Evolutionary conservation across 2,797 vertebrate genomes (phyloP).

Genomic region (Nyctibius grandis): DNA sequence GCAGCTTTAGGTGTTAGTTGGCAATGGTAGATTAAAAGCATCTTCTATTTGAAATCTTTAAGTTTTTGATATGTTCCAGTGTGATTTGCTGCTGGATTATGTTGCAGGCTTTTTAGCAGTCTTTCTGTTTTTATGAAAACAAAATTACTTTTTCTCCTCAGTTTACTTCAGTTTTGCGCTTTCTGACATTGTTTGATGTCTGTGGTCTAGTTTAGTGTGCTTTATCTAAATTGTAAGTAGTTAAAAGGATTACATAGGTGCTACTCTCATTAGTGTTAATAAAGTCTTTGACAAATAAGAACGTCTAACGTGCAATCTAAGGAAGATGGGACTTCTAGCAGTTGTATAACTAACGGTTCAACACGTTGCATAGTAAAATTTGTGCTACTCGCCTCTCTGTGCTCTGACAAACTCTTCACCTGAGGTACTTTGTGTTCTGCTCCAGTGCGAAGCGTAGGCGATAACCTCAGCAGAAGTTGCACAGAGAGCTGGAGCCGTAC

Average conservation of each 20-base stretch:
- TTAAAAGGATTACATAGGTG: conserved; percentile 3
- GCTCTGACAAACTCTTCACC: neutral
- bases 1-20: neutral
- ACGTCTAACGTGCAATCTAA: fast-evolving
- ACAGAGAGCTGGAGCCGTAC: neutral
- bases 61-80: neutral
- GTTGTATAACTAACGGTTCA: fast-evolving
- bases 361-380: fast-evolving
- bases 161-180: neutral
- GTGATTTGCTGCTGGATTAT: neutral
- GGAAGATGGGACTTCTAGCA: neutral
- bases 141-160: neutral
- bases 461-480: neutral
- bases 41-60: neutral
- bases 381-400: neutral
- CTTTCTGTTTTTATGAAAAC: neutral
- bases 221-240: neutral
- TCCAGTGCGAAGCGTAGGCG: fast-evolving
- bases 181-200: neutral
- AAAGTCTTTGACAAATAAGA: neutral
- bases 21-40: neutral
- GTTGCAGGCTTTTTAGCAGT: neutral
- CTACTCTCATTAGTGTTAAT: neutral
- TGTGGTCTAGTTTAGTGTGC: neutral
- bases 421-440: fast-evolving